Conservation (phyloP, 2,113 vertebrate genomes). For the Peromyscus polionotus region DNA sequence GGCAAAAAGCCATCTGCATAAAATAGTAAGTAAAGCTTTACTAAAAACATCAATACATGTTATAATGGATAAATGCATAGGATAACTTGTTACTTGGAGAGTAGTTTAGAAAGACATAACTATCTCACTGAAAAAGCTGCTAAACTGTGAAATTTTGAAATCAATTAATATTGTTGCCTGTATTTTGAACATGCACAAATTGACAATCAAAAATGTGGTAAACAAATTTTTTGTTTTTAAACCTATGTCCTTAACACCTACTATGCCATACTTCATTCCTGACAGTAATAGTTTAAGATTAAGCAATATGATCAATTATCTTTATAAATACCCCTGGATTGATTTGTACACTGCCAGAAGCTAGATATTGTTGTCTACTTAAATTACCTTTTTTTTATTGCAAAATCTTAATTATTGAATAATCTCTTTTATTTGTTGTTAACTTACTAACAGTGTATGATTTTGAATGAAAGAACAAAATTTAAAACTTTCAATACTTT, state of each 20-base stretch:
- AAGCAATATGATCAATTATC: not conserved
- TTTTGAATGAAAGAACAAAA: not conserved
- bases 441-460: not conserved
- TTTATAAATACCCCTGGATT: conserved; percentile 7
- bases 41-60: not conserved
- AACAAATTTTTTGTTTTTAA: not conserved
- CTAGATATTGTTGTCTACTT: not conserved
- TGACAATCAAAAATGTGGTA: not conserved
- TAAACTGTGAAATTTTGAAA: not conserved
- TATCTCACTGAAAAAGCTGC: not conserved
- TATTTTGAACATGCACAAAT: not conserved
- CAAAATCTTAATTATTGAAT: not conserved
- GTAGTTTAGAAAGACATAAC: not conserved
- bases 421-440: not conserved
- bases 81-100: not conserved
- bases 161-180: not conserved
- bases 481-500: not conserved
- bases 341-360: not conserved
- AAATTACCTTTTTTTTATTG: not conserved
- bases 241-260: not conserved
- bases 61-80: not conserved
- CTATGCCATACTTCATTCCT: not conserved
- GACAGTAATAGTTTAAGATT: not conserved
- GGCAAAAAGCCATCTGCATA: not conserved
- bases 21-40: not conserved